Conservation (phyloP, 2,797 vertebrate genomes). For the Aeoliscus strigatus region DNA sequence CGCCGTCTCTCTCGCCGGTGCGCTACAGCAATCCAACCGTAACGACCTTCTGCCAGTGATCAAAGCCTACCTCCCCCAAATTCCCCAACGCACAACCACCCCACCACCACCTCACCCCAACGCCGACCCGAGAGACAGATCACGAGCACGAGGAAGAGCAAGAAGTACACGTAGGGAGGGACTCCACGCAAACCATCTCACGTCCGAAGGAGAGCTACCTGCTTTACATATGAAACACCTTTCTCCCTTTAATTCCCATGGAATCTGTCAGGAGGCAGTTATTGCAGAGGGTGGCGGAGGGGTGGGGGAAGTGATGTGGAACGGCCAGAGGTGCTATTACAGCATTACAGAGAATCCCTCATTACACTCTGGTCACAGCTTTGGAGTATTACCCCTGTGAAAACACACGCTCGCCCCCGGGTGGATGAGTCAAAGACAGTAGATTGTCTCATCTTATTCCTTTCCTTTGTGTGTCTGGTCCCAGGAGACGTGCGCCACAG, state of each 20-base stretch:
- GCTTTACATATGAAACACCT: slow-evolving; percentile 73
- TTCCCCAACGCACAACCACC: no score
- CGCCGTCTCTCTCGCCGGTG: slow-evolving; percentile 54
- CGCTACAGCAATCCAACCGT: slow-evolving; percentile 60
- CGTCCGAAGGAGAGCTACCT: slow-evolving; percentile 45
- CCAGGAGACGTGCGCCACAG: slow-evolving; percentile 22
- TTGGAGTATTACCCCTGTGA: slow-evolving; percentile 57
- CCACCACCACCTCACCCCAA: slow-evolving; percentile 13
- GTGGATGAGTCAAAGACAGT: slow-evolving; percentile 49
- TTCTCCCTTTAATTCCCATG: slow-evolving; percentile 68
- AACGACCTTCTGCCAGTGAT: slow-evolving; percentile 72
- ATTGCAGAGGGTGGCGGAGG: slow-evolving; percentile 36
- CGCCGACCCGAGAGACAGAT: slow-evolving; percentile 39
- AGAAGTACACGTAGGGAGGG: slow-evolving; percentile 20
- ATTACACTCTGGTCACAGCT: slow-evolving; percentile 64
- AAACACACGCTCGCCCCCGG: slow-evolving; percentile 50
- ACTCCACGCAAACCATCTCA: slow-evolving; percentile 43
- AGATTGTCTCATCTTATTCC: slow-evolving; percentile 52
- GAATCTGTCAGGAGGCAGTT: slow-evolving; percentile 63
- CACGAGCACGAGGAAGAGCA: slow-evolving; percentile 14
- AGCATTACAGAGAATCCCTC: slow-evolving; percentile 64
- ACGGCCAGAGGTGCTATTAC: slow-evolving; percentile 56
- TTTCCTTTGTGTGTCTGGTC: slow-evolving; percentile 32
- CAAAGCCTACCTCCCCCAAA: slow-evolving; percentile 56
- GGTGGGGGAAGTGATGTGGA: slow-evolving; percentile 54